Base-by-base conservation (phyloP, 2,888 invertebrate species). In the Ornithoptera alexandrae region DNA sequence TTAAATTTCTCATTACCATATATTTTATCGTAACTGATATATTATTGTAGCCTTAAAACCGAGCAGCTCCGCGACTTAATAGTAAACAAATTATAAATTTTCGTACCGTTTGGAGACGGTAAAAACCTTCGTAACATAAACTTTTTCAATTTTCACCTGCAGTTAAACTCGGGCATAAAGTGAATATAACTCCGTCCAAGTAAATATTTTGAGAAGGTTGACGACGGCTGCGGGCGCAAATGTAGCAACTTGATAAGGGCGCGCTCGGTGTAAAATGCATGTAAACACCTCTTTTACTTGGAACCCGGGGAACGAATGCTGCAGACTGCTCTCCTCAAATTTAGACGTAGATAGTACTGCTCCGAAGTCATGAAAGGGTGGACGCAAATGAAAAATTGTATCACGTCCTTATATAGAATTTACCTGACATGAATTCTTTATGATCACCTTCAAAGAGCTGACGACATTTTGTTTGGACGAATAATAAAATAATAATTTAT, bases 81-180 rank as follows among this genome's bases (percentile, higher is more conserved):
- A 71, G 69, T 72, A 73, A 77, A 75, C 77, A 82, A 83, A 91
- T 90, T 90, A 88, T 81, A 85, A 77, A 78, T 78, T 75, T 77
- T 80, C 81, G 80, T 83, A 81, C 80, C 85, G 80, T 86, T 87
- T 82, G 79, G 77, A 79, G 86, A 86, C 82, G 83, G 84, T 86
- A 87, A 87, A 89, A 85, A 81, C 78, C 80, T 81, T 89, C 86
- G 85, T 90, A 87, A 90, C 87, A 85, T 89, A 89, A 90, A 91
- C 88, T 90, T 92, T 92, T 92, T 90, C 89, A 92, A 92, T 91
- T 92, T 91, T 88, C 90, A 89, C 89, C 86, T 89, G 83, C 85
- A 87, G 86, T 89, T 88, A 87, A 86, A 86, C 81, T 83, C 83
- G 82, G 79, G 82, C 78, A 79, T 90, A 89, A 91, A 90, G 86